A percentile compares a stretch with the other conserved stretches of the same genome.
Conservation (phyloP, 1,140 invertebrate genomes). For the Periplaneta americana region DNA sequence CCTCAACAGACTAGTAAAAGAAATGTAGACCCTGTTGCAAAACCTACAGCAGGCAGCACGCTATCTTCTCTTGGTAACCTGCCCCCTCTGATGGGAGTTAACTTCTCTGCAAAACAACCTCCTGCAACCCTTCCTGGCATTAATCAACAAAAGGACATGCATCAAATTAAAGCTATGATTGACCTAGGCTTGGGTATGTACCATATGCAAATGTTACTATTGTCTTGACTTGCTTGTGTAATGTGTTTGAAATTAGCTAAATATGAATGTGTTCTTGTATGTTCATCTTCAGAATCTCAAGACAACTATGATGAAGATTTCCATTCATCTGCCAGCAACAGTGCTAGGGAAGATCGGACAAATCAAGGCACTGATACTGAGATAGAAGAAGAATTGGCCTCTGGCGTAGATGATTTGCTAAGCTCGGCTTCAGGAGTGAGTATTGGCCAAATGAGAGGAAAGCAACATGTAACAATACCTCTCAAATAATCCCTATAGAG, state of each 20-base stretch:
- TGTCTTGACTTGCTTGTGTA: no score
- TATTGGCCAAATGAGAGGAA: no score
- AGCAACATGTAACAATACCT: no score
- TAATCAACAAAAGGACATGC: slow-evolving; percentile 25
- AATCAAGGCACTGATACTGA: slow-evolving; percentile 38
- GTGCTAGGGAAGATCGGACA: slow-evolving; percentile 33
- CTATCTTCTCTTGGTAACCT: not conserved
- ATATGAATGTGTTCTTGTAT: no score
- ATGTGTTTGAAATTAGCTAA: no score
- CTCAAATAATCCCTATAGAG: no score
- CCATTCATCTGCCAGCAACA: slow-evolving; percentile 38
- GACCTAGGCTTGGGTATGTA: slow-evolving; percentile 37
- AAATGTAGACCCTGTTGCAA: not conserved
- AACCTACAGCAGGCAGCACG: not conserved
- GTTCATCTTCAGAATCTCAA: slow-evolving; percentile 29
- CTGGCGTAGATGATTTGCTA: slow-evolving; percentile 35
- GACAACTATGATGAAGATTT: slow-evolving; percentile 44
- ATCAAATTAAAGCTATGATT: slow-evolving; percentile 42
- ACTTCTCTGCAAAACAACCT: not conserved
- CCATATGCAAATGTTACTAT: not conserved
- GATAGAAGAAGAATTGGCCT: slow-evolving; percentile 37
- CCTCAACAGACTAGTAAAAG: not conserved
- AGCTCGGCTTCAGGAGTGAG: not conserved
- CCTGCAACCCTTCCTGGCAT: not conserved
- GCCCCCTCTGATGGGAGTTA: not conserved